Conservation (phyloP, 2,797 vertebrate genomes). For the Euthynnus affinis region DNA sequence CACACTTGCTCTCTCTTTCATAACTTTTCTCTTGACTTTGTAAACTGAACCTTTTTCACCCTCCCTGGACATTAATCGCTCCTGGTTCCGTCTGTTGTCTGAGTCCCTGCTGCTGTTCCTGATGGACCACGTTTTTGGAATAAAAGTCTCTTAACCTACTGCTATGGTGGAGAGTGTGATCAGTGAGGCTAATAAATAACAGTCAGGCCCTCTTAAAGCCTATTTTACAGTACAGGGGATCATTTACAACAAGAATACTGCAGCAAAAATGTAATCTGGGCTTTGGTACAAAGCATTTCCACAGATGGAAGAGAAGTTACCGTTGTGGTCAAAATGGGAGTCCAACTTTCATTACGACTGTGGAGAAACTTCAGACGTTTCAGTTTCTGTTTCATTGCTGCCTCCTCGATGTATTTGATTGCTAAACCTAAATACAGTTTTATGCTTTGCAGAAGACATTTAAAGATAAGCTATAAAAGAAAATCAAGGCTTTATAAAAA, state of each 20-base stretch:
- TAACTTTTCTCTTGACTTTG: slow-evolving; percentile 14
- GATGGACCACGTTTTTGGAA: slow-evolving; percentile 60
- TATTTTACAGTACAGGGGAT: slow-evolving; percentile 52
- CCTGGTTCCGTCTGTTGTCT: background rate
- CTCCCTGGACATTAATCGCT: slow-evolving; percentile 37
- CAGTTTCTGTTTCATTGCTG: background rate
- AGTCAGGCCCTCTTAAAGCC: slow-evolving; percentile 47
- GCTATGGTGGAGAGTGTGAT: slow-evolving; percentile 33
- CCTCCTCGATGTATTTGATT: background rate
- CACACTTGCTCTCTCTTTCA: slow-evolving; percentile 8
- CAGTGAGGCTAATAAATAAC: slow-evolving; percentile 70
- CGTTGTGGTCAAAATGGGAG: slow-evolving; percentile 39
- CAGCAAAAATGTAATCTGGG: slow-evolving; percentile 48
- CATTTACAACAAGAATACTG: slow-evolving; percentile 48
- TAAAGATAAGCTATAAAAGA: background rate
- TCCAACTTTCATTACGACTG: slow-evolving; percentile 31
- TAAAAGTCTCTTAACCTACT: slow-evolving; percentile 44
- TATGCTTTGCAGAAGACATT: background rate
- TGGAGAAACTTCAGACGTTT: slow-evolving; percentile 29
- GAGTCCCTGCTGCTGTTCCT: slow-evolving; percentile 26
- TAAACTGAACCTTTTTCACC: slow-evolving; percentile 17
- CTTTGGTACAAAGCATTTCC: slow-evolving; percentile 58
- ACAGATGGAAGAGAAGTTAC: slow-evolving; percentile 52
- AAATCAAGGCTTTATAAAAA: background rate
- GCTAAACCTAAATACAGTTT: too few species aligned